These are phyloP conservation scores for Lochmaea capreae DNA, from an alignment of 2,888 invertebrate genomes.

Conservation along the genomic window DNA sequence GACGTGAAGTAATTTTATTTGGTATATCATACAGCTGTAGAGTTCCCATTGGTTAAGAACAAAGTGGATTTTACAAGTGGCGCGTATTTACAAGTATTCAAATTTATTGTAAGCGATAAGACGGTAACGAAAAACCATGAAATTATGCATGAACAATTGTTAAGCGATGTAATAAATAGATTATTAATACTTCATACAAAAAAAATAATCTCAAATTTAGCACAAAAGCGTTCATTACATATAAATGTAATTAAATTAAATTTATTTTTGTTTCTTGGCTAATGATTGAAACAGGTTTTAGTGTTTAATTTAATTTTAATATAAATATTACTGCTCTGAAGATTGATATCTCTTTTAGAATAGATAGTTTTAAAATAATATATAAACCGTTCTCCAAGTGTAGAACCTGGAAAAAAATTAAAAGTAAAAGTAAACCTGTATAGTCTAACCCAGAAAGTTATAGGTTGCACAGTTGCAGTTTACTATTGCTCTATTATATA, in stretches of 20 bases:
- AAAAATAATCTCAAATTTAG: too few relatives aligned
- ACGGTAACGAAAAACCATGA: background rate
- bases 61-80: conserved; percentile 37
- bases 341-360: background rate
- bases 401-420: conserved; percentile 50
- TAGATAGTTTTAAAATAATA: conserved; percentile 32
- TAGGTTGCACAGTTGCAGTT: conserved; percentile 8
- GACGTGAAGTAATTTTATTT: conserved; percentile 48
- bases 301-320: background rate
- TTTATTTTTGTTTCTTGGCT: background rate
- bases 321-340: background rate
- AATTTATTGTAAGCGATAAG: conserved; percentile 34
- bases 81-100: conserved; percentile 42
- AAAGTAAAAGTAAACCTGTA: conserved; percentile 63
- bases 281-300: background rate
- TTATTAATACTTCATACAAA: too few relatives aligned
- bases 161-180: too few relatives aligned
- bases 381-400: conserved; percentile 9
- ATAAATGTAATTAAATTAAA: background rate
- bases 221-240: background rate
- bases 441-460: conserved; percentile 22
- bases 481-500: background rate
- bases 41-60: conserved; percentile 53
- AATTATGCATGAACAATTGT: background rate
- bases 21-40: conserved; percentile 56